Base-by-base conservation (phyloP, 2,113 vertebrate species). In the Amphiprion percula region DNA sequence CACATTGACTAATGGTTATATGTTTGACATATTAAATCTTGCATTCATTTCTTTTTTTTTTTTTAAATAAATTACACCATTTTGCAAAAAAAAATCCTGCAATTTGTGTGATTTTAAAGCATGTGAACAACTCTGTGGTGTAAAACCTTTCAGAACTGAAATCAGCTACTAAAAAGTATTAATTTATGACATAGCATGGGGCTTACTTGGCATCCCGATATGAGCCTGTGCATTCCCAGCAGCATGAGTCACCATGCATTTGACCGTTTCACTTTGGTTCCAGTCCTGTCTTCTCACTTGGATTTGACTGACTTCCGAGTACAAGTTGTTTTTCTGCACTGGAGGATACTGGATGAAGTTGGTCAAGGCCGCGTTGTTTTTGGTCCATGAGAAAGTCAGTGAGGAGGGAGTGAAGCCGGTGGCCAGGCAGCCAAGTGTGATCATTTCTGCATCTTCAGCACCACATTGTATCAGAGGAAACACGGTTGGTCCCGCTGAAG, bases 351-450 rank as follows among this genome's bases (percentile, higher is more conserved):
- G 75, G 44, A 75, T 59, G 65, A 78, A 7, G 11, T 70, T 28
- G 0, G 0, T 10, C 74, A 71, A 8, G 39, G 70, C 4, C 0
- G 0, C 0, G 0, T 0, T 2, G 7, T 0, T 68, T 55, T 88
- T 14, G 0, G 0, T 77, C 95, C 95, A 96, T 5, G 80, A 41
- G 80, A 95, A 95, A 55, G 64, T 80, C 73, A 95, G 0, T 0
- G 72, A 0, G 1, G 41, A 21, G 2, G 96, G 95, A 14, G 92
- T 44, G 83, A 94, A 96, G 81, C 90, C 90, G 10, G 59, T 92
- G 67, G 95, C 95, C 14, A 96, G 62, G 63, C 95, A 96, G 59
- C 93, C 95, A n/a, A 96, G 8, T 72, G 86, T 77, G 63, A 95
- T 4, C 0, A 0, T 17, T 3, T 10, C 49, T 11, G 11, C 59